Evolutionary conservation across 2,888 invertebrate genomes (phyloP).

Genomic region (Lepidocyrtinus sp.): DNA sequence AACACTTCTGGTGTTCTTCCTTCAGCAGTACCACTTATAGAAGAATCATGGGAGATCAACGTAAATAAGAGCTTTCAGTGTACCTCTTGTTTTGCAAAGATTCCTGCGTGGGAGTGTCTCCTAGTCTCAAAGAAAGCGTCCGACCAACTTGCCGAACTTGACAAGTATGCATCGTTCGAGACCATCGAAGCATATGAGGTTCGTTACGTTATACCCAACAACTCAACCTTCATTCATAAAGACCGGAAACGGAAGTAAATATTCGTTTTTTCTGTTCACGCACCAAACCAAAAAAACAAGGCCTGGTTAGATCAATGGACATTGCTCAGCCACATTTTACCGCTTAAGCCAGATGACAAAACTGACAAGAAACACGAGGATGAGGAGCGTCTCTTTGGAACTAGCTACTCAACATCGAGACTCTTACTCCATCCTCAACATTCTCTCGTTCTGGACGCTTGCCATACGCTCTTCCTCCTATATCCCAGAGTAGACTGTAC

Average conservation of each 20-base stretch:
- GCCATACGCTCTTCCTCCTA: conserved; percentile 66
- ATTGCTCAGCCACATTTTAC: conserved; percentile 21
- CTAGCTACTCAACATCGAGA: conserved; percentile 21
- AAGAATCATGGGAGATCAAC: conserved; percentile 22
- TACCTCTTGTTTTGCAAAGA: conserved; percentile 4
- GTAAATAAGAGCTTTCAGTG: conserved; percentile 34
- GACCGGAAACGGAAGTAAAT: no score
- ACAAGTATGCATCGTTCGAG: conserved; percentile 53
- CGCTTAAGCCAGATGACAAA: conserved; percentile 24
- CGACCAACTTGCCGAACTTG: conserved; percentile 40
- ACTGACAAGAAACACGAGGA: background rate
- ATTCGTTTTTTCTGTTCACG: no score
- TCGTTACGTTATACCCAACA: no score
- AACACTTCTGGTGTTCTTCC: background rate
- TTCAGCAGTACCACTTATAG: conserved; percentile 2
- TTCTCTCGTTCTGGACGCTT: conserved; percentile 65
- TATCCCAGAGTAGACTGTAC: conserved; percentile 59
- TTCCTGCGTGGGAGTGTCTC: conserved; percentile 42
- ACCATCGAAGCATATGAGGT: conserved; percentile 63
- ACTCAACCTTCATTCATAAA: no score
- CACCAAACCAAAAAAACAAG: no score
- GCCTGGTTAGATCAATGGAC: conserved; percentile 44
- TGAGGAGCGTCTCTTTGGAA: background rate
- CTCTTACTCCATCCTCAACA: conserved; percentile 63
- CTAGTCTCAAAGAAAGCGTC: conserved; percentile 37